These are phyloP conservation scores for Parnassius apollo DNA, from an alignment of 2,888 invertebrate genomes.

Conservation along the genomic window DNA sequence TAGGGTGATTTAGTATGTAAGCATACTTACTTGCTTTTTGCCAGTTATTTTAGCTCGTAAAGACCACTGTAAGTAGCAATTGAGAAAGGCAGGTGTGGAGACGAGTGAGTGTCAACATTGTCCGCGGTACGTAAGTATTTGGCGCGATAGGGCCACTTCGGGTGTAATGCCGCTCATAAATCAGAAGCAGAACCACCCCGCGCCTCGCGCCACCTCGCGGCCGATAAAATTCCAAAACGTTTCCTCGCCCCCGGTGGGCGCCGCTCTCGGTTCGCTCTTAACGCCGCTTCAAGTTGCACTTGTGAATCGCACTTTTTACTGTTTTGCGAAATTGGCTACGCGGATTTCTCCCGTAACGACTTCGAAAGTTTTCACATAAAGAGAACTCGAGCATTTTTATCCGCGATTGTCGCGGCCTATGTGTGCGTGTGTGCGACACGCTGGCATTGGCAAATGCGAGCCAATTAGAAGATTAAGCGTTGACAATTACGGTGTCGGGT, in stretches of 20 bases:
- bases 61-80: not conserved
- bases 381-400: slow-evolving; percentile 44
- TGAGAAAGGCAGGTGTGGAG: slow-evolving; percentile 30
- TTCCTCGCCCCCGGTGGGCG: slow-evolving; percentile 79
- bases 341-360: slow-evolving; percentile 57
- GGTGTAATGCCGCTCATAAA: slow-evolving; percentile 74
- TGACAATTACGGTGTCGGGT: slow-evolving; percentile 79
- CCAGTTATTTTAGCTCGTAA: not conserved
- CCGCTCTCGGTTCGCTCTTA: slow-evolving; percentile 79
- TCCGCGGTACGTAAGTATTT: slow-evolving; percentile 60
- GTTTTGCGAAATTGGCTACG: slow-evolving; percentile 74
- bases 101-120: slow-evolving; percentile 57
- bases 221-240: slow-evolving; percentile 80
- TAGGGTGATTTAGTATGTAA: no score
- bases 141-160: slow-evolving; percentile 58
- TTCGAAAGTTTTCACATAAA: slow-evolving; percentile 41
- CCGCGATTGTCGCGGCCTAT: slow-evolving; percentile 46
- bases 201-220: slow-evolving; percentile 46
- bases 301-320: slow-evolving; percentile 80
- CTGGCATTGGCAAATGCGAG: slow-evolving; percentile 80
- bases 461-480: slow-evolving; percentile 82
- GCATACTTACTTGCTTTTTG: not conserved
- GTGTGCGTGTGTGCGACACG: slow-evolving; percentile 55
- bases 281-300: slow-evolving; percentile 80
- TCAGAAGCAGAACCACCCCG: slow-evolving; percentile 64